These are phyloP conservation scores for Osmerus eperlanus DNA, from an alignment of 2,113 vertebrate species.

Conservation along the genomic window DNA sequence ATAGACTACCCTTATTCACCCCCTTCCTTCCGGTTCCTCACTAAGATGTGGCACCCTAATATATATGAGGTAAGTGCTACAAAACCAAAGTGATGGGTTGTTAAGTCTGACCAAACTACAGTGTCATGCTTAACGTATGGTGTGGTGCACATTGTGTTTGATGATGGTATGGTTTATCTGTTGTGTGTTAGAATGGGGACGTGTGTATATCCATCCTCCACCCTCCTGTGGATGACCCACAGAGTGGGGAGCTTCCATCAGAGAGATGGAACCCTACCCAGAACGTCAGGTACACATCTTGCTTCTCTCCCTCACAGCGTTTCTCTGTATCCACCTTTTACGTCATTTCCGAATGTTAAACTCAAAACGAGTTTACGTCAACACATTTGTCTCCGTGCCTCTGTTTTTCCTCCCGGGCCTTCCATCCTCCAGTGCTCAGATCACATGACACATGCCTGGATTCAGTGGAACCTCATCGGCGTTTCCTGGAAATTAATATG, in stretches of 20 bases:
- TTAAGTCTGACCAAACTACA: no score
- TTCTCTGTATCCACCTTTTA: background rate
- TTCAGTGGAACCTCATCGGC: slow-evolving; percentile 13
- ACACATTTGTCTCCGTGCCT: background rate
- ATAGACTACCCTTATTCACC: slow-evolving; percentile 97
- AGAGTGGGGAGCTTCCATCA: slow-evolving; percentile 94
- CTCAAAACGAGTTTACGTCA: no score
- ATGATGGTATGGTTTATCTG: background rate
- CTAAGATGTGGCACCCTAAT: slow-evolving; percentile 99
- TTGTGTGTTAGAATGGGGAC: slow-evolving; percentile 82
- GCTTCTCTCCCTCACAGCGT: no score
- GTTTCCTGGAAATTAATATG: slow-evolving; percentile 15
- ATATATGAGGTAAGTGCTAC: slow-evolving; percentile 87
- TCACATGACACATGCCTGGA: slow-evolving; percentile 32
- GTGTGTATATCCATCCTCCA: slow-evolving; percentile 98
- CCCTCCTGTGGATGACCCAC: slow-evolving; percentile 92
- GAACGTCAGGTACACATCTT: slow-evolving; percentile 83
- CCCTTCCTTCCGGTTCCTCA: slow-evolving; percentile 94
- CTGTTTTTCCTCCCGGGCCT: background rate
- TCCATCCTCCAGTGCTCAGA: slow-evolving; percentile 3
- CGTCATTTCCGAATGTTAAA: background rate
- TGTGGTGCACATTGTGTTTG: background rate
- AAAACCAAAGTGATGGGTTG: no score
- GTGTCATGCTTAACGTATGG: no score
- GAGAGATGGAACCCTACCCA: slow-evolving; percentile 98